Conservation (phyloP, 2,888 invertebrate species). For the Eulithis prunata region DNA sequence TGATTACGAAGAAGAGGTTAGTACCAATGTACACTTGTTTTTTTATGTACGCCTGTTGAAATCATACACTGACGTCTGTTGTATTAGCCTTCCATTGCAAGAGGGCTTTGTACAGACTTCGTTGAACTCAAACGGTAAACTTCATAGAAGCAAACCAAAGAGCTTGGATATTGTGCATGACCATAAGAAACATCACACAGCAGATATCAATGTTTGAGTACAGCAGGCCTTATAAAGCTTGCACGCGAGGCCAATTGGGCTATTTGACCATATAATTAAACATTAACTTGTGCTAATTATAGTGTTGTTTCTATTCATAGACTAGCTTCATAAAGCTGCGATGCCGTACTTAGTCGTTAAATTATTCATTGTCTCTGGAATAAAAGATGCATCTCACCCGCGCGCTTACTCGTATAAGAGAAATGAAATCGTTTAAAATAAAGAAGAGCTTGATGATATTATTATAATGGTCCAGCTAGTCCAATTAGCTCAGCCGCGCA, state of each 20-base stretch:
- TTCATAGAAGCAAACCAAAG: no score
- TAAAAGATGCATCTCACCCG: no score
- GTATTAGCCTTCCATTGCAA: background rate
- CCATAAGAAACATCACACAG: no score
- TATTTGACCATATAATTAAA: background rate
- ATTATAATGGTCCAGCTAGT: background rate
- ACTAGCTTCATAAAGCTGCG: no score
- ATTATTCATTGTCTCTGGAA: no score
- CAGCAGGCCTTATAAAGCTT: background rate
- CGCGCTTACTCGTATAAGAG: no score
- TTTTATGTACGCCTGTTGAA: background rate
- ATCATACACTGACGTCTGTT: background rate
- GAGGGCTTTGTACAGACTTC: no score
- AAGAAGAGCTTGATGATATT: no score
- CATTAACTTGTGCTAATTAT: background rate
- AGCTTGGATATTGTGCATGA: no score
- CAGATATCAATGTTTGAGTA: background rate
- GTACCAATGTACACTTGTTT: constrained; percentile 38
- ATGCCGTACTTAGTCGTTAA: no score
- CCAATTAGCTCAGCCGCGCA: background rate
- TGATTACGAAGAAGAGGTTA: constrained; percentile 86
- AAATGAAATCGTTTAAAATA: no score
- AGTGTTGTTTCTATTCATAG: background rate
- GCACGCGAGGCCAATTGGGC: constrained; percentile 1
- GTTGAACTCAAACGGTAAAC: no score